Conservation (phyloP, 2,113 vertebrate genomes). For the Rousettus leschenaultii region DNA sequence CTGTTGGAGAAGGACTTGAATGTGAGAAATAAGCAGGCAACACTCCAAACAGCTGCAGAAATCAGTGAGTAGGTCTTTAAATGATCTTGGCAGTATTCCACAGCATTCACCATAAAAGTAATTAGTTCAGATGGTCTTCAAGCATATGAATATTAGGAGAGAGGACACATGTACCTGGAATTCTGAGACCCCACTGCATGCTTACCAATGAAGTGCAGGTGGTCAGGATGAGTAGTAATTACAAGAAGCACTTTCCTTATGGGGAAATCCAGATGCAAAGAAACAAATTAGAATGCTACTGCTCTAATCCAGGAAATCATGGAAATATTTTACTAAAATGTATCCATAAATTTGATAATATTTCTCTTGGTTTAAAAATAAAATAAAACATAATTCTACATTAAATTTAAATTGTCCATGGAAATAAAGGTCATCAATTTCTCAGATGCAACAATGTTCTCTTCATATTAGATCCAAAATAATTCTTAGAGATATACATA, state of each 20-base stretch:
- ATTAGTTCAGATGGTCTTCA: neutral
- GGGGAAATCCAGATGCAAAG: neutral
- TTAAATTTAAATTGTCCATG: neutral
- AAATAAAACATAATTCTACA: neutral
- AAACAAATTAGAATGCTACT: neutral
- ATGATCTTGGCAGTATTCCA: neutral
- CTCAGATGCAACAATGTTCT: neutral
- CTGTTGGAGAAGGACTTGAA: neutral
- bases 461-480: neutral
- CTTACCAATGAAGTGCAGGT: neutral
- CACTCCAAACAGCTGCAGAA: neutral
- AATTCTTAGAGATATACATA: neutral
- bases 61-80: neutral
- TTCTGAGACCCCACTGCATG: neutral
- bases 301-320: neutral
- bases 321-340: neutral
- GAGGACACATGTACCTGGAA: neutral
- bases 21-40: neutral
- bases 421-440: neutral
- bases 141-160: neutral
- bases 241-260: neutral
- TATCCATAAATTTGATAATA: neutral
- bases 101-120: neutral
- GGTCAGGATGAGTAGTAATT: neutral
- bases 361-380: neutral